A percentile compares a stretch with the other conserved stretches of the same genome.
These are phyloP conservation scores for Acanthosepion lycidas DNA, from an alignment of 2,888 invertebrate genomes.

Conservation along the genomic window DNA sequence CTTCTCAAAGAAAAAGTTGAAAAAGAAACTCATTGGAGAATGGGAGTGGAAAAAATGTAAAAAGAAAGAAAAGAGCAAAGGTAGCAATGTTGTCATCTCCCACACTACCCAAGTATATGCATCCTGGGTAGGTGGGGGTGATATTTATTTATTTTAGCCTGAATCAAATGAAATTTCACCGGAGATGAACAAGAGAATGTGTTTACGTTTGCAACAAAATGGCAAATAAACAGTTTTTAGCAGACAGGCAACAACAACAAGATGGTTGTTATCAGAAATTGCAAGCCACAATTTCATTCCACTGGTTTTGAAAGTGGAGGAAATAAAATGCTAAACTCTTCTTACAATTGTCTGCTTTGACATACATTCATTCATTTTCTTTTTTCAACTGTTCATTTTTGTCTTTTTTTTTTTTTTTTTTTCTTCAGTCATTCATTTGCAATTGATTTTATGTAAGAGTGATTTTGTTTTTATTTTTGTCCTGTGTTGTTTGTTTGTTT, in stretches of 20 bases:
- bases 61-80: too few species aligned
- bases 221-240: neutral
- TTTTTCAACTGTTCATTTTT: neutral
- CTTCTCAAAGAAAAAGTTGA: neutral
- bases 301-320: neutral
- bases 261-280: neutral
- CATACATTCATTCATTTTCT: neutral
- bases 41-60: neutral
- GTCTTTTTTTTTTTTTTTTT: neutral
- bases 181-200: neutral
- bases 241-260: neutral
- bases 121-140: neutral
- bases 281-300: conserved; percentile 18
- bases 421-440: neutral
- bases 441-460: neutral
- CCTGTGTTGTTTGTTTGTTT: neutral
- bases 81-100: too few species aligned
- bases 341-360: neutral
- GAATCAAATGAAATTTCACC: neutral
- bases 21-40: neutral
- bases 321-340: neutral
- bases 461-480: neutral
- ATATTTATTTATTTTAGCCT: too few species aligned
- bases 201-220: neutral
- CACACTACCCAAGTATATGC: neutral